phyloP scores from a whole-genome alignment of 2,888 invertebrate genomes.

The Thymelicus sylvestris region DNA sequence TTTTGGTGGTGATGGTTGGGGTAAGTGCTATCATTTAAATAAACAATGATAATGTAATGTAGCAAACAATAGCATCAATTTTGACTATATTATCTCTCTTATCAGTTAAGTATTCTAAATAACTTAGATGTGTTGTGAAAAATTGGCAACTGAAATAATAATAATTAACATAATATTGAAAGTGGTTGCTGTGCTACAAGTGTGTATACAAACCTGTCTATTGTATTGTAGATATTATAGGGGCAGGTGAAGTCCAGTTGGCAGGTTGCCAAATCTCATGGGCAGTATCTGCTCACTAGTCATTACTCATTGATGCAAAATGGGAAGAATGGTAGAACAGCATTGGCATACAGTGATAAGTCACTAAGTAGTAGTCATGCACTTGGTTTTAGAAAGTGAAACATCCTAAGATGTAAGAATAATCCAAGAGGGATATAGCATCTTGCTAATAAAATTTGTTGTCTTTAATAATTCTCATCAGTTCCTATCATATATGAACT shows the following conservation, averaged over 20 bases:
- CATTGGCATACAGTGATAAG: not conserved
- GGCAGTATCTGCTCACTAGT: conserved; percentile 22
- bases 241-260: conserved; percentile 28
- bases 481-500: too few relatives aligned
- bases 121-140: not conserved
- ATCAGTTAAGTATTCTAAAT: not conserved
- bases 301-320: conserved; percentile 32
- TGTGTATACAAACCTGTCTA: conserved; percentile 5
- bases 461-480: too few relatives aligned
- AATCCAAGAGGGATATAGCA: too few relatives aligned
- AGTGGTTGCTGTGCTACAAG: not conserved
- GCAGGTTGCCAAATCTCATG: conserved; percentile 21
- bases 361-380: not conserved
- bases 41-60: not conserved
- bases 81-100: not conserved
- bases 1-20: not conserved
- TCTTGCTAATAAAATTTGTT: too few relatives aligned
- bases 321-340: conserved; percentile 7
- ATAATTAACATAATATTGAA: not conserved
- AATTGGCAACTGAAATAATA: not conserved
- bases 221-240: conserved; percentile 15
- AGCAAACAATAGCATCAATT: not conserved
- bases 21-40: not conserved
- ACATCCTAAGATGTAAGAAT: too few relatives aligned
- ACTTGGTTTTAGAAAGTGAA: not conserved